Percentiles rank a stretch among this genome's conserved stretches.
These are phyloP conservation scores for Hydropsyche betteni DNA, from an alignment of 2,888 invertebrate genomes.

Conservation along the genomic window DNA sequence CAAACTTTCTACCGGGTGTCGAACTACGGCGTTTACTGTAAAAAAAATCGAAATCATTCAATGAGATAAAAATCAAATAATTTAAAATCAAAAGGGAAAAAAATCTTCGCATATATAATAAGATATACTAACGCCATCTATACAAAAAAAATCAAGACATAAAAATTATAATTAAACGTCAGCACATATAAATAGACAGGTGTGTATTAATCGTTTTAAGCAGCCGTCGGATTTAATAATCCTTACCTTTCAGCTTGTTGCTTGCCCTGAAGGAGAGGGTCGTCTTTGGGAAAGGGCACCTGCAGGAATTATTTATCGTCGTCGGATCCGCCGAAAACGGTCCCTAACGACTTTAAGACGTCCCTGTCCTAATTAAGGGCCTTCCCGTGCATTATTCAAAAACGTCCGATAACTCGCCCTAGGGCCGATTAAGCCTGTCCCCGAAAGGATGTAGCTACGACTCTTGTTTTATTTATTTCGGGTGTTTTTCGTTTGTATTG, in stretches of 20 bases:
- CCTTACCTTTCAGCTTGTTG: too few relatives aligned
- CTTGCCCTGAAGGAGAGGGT: too few relatives aligned
- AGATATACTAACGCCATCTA: too few relatives aligned
- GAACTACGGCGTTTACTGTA: constrained; percentile 67
- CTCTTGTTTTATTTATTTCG: not conserved
- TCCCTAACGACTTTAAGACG: constrained; percentile 35
- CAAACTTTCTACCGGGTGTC: constrained; percentile 57
- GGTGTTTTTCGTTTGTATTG: not conserved
- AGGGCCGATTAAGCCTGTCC: not conserved
- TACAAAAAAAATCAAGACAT: too few relatives aligned
- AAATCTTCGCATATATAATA: too few relatives aligned
- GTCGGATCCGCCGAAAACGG: constrained; percentile 48
- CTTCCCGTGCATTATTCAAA: constrained; percentile 34
- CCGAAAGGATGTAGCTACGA: not conserved
- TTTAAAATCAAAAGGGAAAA: too few relatives aligned
- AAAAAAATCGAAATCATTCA: constrained; percentile 15
- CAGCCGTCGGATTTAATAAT: too few relatives aligned
- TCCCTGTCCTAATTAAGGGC: constrained; percentile 23
- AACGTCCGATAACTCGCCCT: constrained; percentile 24
- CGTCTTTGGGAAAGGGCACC: too few relatives aligned
- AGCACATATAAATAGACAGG: too few relatives aligned
- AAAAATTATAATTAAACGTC: too few relatives aligned
- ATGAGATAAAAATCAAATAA: too few relatives aligned
- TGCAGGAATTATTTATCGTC: constrained; percentile 26
- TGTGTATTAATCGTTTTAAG: too few relatives aligned